Percentiles rank a stretch among this genome's conserved stretches.
phyloP scores from a whole-genome alignment of 2,797 vertebrate genomes.

The Pelobates cultripes region DNA sequence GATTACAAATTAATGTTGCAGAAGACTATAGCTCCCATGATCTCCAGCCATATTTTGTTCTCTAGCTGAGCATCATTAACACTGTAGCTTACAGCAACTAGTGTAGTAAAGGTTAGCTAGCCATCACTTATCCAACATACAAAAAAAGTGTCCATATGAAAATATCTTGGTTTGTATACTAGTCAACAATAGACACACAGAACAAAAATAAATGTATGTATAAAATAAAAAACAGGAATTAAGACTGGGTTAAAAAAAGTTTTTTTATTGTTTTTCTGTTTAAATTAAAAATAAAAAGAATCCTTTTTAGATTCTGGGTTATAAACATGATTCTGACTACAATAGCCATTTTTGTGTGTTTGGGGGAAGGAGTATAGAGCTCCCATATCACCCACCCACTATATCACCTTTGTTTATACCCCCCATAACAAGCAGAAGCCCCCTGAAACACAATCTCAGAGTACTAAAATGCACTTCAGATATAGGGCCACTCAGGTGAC shows the following conservation, averaged over 20 bases:
- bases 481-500: background rate
- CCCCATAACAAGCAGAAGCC: background rate
- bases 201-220: too few species aligned
- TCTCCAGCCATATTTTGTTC: too few species aligned
- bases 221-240: constrained; percentile 7
- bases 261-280: constrained; percentile 60
- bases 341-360: constrained; percentile 27
- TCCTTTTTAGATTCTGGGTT: constrained; percentile 61
- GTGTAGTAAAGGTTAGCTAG: too few species aligned
- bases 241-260: constrained; percentile 67
- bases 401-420: background rate
- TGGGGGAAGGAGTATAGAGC: background rate
- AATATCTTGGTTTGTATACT: too few species aligned
- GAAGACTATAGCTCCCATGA: too few species aligned
- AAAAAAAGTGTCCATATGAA: too few species aligned
- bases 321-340: constrained; percentile 63
- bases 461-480: constrained; percentile 4
- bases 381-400: background rate
- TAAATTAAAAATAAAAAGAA: constrained; percentile 70
- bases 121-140: too few species aligned
- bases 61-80: too few species aligned
- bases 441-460: background rate
- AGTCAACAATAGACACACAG: too few species aligned
- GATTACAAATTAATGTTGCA: too few species aligned
- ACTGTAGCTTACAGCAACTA: too few species aligned